Percentiles rank a stretch among this genome's conserved stretches.
phyloP scores from a whole-genome alignment of 2,113 vertebrate species.

The Uropsilus gracilis region DNA sequence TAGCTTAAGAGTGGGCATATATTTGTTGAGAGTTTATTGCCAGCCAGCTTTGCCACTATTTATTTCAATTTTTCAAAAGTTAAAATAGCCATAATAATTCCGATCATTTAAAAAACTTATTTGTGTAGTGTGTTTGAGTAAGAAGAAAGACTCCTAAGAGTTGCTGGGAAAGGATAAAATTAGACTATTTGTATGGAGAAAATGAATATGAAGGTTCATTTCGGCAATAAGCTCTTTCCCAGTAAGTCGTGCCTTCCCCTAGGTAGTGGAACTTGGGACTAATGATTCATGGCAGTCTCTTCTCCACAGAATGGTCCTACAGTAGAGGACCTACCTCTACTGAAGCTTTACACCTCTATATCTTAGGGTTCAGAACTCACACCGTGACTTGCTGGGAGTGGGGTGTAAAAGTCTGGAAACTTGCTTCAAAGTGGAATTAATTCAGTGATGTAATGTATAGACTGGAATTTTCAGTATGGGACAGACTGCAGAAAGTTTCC shows the following conservation, averaged over 20 bases:
- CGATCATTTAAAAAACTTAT: constrained; percentile 29
- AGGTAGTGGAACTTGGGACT: background rate
- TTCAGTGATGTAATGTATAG: background rate
- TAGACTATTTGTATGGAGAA: background rate
- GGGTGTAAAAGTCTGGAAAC: background rate
- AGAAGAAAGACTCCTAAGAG: background rate
- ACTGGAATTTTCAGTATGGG: background rate
- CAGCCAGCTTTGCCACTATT: constrained; percentile 46
- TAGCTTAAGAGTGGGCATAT: constrained; percentile 7
- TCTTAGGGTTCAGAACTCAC: background rate
- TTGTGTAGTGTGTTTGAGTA: background rate
- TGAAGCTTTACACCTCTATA: background rate
- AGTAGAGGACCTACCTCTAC: background rate
- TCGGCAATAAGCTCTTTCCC: background rate
- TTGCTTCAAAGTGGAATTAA: background rate
- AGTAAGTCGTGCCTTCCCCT: background rate
- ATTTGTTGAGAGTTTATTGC: constrained; percentile 30
- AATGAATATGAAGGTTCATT: background rate
- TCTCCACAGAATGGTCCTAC: background rate
- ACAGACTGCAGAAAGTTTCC: background rate
- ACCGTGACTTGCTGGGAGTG: background rate
- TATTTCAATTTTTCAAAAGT: constrained; percentile 49
- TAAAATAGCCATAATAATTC: constrained; percentile 24
- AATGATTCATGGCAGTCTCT: background rate
- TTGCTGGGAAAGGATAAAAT: background rate